Base-by-base conservation (phyloP, 2,888 invertebrate species). In the Drosophila pseudotakahashii region DNA sequence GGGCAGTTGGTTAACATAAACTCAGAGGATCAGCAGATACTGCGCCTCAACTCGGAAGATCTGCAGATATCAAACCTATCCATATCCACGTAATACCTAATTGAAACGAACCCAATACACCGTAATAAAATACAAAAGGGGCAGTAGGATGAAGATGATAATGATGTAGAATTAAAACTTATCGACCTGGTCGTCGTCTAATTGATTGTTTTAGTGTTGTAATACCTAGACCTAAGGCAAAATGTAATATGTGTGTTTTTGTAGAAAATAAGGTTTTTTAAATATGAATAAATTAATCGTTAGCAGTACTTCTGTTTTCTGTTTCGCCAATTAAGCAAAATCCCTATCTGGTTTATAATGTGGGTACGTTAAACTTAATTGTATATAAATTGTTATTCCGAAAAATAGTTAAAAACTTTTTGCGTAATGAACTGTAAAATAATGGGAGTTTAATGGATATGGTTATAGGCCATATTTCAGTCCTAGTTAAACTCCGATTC, bases 31-130 rank as follows among this genome's bases (percentile, higher is more conserved):
- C 92, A 93, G 70, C 92, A 93, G 84, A 88, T 93, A 79, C 80
- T 92, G 71, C 92, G 91, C 71, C 91, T 93, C 41, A 93, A 92
- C 83, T 93, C 93, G 7, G 92, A 92, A 66, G 94, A 94, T 75
- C 92, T 90, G 45, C 84, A 89, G 75, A 81, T 94, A 63, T 93
- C 93, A 55, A 93, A 92, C 44, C 90, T 93, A 34, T 92, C 92
- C 47, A 89, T 92, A 87, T 91, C 92, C 51, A 88, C 90, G 79
- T 90, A 90, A 84, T 78, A 69, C 55, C 66, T 57, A 54, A 47
- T 32, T 37, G 11, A 23, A 34, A 11, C 37, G 19, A 50, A 69
- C 23, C 36, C 9, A 50, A 23, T 26, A 59, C 41, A 36, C 16
- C 41, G 32, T 26, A 39, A n/a, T 13, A 48, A 26, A 19, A 30